Percentiles rank a stretch among this genome's conserved stretches.
These are phyloP conservation scores for Centrocercus urophasianus DNA, from an alignment of 2,113 vertebrate genomes.

Conservation along the genomic window DNA sequence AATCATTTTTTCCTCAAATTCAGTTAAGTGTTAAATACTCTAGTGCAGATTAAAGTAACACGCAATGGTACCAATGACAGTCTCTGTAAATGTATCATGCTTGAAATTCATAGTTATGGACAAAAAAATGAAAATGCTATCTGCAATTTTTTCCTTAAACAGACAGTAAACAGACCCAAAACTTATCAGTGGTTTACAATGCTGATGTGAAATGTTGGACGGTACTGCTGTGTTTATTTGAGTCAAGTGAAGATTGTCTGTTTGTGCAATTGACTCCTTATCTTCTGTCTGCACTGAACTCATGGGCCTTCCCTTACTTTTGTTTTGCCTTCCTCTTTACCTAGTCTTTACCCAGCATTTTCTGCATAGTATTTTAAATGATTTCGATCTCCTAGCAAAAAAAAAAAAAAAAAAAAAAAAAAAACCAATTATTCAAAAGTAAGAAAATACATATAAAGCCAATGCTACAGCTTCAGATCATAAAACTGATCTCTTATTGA, in stretches of 20 bases:
- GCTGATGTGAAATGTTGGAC: not conserved
- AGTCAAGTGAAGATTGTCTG: not conserved
- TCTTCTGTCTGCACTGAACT: not conserved
- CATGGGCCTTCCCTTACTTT: not conserved
- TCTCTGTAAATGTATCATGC: fast-evolving
- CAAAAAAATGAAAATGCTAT: not conserved
- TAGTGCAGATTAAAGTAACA: not conserved
- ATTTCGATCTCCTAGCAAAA: not conserved
- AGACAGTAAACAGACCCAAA: not conserved
- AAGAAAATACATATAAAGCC: not conserved
- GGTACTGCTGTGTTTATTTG: not conserved
- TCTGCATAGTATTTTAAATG: not conserved
- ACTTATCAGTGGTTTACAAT: not conserved
- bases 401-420: no score
- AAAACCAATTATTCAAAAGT: not conserved
- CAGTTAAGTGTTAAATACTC: not conserved
- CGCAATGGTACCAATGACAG: not conserved
- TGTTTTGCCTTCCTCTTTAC: not conserved
- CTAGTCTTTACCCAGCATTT: not conserved
- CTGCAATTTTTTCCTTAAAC: not conserved
- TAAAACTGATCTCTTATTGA: not conserved
- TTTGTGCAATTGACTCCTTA: not conserved
- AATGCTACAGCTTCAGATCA: not conserved
- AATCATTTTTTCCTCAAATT: not conserved
- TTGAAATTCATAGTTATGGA: not conserved